Conservation (phyloP, 2,797 vertebrate species). For the Liparis tanakae region DNA sequence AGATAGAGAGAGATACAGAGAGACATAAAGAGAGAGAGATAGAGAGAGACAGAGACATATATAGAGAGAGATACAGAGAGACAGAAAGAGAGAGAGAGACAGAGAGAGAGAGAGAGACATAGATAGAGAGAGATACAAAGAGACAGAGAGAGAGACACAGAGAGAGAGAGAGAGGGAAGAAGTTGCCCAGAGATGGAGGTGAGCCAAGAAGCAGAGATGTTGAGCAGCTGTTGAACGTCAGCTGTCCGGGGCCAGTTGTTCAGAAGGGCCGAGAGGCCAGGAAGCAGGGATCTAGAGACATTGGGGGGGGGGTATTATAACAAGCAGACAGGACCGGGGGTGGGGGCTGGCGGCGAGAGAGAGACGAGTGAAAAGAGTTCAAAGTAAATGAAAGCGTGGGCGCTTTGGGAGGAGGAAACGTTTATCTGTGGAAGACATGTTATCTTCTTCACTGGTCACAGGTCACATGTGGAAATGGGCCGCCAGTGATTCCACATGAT, state of each 20-base stretch:
- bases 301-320: slow-evolving; percentile 45
- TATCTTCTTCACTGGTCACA: neutral
- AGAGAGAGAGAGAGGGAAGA: slow-evolving; percentile 24
- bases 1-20: too few species aligned
- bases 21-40: slow-evolving; percentile 10
- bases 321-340: slow-evolving; percentile 63
- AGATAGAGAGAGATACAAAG: too few species aligned
- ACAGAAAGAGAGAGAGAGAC: neutral
- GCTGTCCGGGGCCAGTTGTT: slow-evolving; percentile 72
- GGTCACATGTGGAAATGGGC: neutral
- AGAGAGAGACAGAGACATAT: too few species aligned
- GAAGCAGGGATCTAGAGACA: slow-evolving; percentile 52
- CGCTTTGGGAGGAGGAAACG: neutral
- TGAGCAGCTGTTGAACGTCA: slow-evolving; percentile 70
- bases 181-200: slow-evolving; percentile 51
- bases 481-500: neutral
- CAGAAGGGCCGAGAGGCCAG: slow-evolving; percentile 36
- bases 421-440: slow-evolving; percentile 1
- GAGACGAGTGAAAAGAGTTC: slow-evolving; percentile 12
- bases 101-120: slow-evolving; percentile 1
- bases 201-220: slow-evolving; percentile 52
- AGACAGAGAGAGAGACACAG: neutral
- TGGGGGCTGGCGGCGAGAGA: neutral
- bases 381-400: slow-evolving; percentile 2
- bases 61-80: slow-evolving; percentile 4